Conservation (phyloP, 1,140 invertebrate species). For the Saxidomus purpurata region DNA sequence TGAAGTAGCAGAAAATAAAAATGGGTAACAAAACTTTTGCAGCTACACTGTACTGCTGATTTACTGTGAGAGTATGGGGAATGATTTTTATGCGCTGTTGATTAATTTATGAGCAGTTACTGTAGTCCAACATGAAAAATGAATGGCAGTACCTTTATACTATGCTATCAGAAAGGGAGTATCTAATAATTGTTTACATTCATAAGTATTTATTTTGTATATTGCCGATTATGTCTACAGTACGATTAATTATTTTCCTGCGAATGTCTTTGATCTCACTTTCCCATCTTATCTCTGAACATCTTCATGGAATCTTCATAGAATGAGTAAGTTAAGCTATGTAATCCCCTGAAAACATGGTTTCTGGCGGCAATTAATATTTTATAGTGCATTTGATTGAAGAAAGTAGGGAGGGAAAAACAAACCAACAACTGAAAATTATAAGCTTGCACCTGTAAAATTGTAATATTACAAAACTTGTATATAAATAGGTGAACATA, state of each 20-base stretch:
- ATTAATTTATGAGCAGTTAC: background rate
- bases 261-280: constrained; percentile 2
- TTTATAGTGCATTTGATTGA: too few species aligned
- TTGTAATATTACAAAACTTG: too few species aligned
- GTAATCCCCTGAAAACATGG: too few species aligned
- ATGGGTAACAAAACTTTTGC: background rate
- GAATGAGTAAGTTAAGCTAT: too few species aligned
- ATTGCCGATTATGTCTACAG: background rate
- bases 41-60: background rate
- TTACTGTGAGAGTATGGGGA: background rate
- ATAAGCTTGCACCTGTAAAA: too few species aligned
- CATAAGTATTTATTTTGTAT: constrained; percentile 8
- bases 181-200: background rate
- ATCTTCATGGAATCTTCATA: constrained; percentile 13
- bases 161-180: background rate
- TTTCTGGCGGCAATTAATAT: too few species aligned
- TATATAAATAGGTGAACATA: too few species aligned
- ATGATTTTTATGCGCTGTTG: background rate
- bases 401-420: too few species aligned
- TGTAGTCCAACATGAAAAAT: constrained; percentile 4
- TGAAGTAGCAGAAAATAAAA: too few species aligned
- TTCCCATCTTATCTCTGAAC: background rate
- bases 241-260: background rate
- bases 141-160: background rate
- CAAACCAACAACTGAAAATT: too few species aligned